phyloP scores from a whole-genome alignment of 2,888 invertebrate species.

The Keiferia lycopersicella region DNA sequence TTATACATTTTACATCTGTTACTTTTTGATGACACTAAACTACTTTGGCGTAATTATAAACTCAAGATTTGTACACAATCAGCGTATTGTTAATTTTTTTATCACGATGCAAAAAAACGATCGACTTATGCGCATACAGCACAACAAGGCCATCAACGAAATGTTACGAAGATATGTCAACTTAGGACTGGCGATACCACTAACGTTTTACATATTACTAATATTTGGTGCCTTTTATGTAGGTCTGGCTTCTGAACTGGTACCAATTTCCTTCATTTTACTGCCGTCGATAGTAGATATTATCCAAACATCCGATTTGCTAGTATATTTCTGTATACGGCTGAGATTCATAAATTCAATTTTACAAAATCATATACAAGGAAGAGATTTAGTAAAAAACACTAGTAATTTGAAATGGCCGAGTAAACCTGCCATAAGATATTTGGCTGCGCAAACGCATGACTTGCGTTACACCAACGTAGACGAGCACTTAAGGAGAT shows the following conservation, averaged over 20 bases:
- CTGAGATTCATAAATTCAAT: not conserved
- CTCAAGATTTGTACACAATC: not conserved
- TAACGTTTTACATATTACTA: too few species aligned
- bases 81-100: constrained; percentile 46
- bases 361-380: not conserved
- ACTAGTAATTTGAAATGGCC: too few species aligned
- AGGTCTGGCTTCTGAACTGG: too few species aligned
- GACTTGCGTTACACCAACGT: not conserved
- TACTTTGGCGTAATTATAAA: not conserved
- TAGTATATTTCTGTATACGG: not conserved
- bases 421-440: not conserved
- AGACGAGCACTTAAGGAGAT: too few species aligned
- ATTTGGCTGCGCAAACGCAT: not conserved
- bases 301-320: not conserved
- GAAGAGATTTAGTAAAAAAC: not conserved
- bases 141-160: constrained; percentile 38
- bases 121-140: constrained; percentile 46
- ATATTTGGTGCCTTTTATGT: too few species aligned
- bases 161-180: too few species aligned
- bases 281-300: too few species aligned
- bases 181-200: too few species aligned
- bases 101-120: constrained; percentile 58
- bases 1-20: not conserved
- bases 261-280: too few species aligned
- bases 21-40: not conserved